Percentiles rank a stretch among this genome's conserved stretches.
Evolutionary conservation across 2,797 vertebrate genomes (phyloP).

Genomic region (Peromyscus aztecus): DNA sequence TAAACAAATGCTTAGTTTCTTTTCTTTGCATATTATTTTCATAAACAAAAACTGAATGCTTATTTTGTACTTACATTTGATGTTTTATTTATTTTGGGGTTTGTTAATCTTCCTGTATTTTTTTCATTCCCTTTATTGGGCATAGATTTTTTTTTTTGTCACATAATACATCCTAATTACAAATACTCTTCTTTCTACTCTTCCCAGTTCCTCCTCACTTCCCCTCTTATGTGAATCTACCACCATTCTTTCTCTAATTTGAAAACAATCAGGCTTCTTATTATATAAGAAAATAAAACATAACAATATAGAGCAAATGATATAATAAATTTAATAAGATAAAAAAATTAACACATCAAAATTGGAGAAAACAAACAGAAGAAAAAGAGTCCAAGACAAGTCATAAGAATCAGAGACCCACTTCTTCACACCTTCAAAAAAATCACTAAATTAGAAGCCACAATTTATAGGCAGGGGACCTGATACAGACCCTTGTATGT

Average conservation of each 20-base stretch:
- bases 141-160: not conserved
- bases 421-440: not conserved
- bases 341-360: too few species aligned
- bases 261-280: not conserved
- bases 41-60: not conserved
- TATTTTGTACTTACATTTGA: not conserved
- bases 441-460: not conserved
- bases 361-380: not conserved
- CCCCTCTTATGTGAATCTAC: too few species aligned
- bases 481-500: not conserved
- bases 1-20: not conserved
- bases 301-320: too few species aligned
- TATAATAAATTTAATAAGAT: not conserved
- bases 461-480: not conserved
- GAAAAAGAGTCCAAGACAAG: not conserved
- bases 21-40: not conserved
- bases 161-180: too few species aligned
- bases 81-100: not conserved
- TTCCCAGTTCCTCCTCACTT: not conserved
- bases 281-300: not conserved
- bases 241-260: not conserved
- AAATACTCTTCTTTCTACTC: not conserved
- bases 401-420: not conserved
- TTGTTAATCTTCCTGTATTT: not conserved
- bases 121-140: not conserved